Evolutionary conservation across 1,140 invertebrate genomes (phyloP), one percentile per base, ranked within the genome.

Genomic region (Meloidogyne exigua): DNA sequence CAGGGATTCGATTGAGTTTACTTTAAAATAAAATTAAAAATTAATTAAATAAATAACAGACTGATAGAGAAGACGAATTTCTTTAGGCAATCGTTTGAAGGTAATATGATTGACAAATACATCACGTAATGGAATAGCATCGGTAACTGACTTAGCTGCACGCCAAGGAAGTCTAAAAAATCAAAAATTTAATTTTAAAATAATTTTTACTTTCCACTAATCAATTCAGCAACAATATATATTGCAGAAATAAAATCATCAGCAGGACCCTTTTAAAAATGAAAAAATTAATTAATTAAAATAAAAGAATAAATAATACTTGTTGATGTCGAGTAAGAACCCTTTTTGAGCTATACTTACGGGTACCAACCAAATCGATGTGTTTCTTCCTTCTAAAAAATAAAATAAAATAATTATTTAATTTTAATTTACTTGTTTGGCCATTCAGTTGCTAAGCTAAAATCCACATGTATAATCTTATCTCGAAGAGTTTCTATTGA

Each of bases 221-320:
- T 76, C 28, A 76, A 57, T 64, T 76, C 75, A 1, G 75, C 63
- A 28, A 76, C 42, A 26, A 76, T 73, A 66, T 63, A 76, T 2
- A 76, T 73, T 32, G 62, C 75, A 21, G 75, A 76, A 36, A 76
- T 76, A 13, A 76, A 62, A 68, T 76, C 75, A 36, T 76, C 75
- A 23, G 75, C 67, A 25, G 75, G 75, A 23, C 75, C 75, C 64
- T 57, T 15, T 9, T n/a, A 57, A 57, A 57, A 7, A 57, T n/a
- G 7, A 15, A 44, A n/a, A n/a, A 57, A n/a, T n/a, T n/a, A n/a
- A 7, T 49, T 18, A 4, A 12, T 7, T 13, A 44, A 44, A n/a
- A 12, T 9, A n/a, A 18, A 7, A n/a, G 5, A 49, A n/a, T n/a
- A 49, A n/a, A 9, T 0, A 57, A n/a, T 57, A 57, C 49, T 12